Evolutionary conservation across 2,113 vertebrate species (phyloP).

Genomic region (Pelvicachromis taeniatus): DNA sequence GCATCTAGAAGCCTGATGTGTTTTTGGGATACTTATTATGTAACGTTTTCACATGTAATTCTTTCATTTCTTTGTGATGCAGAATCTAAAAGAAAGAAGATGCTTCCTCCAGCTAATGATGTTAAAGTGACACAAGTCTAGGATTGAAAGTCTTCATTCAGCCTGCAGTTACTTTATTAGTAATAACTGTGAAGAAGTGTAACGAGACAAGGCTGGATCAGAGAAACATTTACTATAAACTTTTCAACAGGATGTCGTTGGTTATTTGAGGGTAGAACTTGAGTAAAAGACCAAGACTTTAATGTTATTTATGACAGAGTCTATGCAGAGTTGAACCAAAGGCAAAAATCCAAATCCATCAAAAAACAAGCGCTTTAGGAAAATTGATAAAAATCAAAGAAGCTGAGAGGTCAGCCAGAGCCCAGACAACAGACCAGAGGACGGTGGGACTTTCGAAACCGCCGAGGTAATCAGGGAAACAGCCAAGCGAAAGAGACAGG

Average conservation of each 20-base stretch:
- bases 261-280: neutral
- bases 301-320: neutral
- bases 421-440: neutral
- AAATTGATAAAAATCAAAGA: neutral
- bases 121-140: neutral
- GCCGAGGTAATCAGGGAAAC: neutral
- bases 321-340: neutral
- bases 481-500: neutral
- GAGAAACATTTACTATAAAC: neutral
- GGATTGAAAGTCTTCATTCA: neutral
- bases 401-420: accelerated
- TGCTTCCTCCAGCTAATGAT: neutral
- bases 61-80: neutral
- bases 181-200: neutral
- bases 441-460: neutral
- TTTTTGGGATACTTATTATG: neutral
- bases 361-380: neutral
- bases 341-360: neutral
- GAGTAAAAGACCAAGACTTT: neutral
- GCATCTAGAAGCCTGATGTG: neutral
- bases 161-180: neutral
- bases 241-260: neutral
- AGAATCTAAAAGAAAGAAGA: neutral
- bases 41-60: neutral
- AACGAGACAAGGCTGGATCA: neutral